Percentiles rank a stretch among this genome's conserved stretches.
These are phyloP conservation scores for Oscheius myriophilus DNA, from an alignment of 2,888 invertebrate species.

Conservation along the genomic window DNA sequence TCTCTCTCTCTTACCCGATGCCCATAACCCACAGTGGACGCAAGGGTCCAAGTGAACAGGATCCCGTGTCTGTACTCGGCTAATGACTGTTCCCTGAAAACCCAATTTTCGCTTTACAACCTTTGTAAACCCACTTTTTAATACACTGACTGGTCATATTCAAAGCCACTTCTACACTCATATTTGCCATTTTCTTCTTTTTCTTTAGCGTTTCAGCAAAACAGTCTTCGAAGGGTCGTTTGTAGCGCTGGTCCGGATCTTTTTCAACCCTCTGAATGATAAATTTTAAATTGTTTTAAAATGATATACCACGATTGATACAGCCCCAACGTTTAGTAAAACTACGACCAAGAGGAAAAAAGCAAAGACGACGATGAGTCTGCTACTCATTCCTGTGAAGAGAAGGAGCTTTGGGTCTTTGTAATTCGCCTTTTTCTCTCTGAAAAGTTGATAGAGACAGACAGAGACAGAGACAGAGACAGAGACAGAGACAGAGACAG, in stretches of 20 bases:
- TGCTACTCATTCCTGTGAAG: slow-evolving; percentile 3
- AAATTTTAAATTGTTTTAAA: background rate
- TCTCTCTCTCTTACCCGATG: background rate
- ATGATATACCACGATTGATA: background rate
- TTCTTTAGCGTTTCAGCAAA: background rate
- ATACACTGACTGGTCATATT: slow-evolving; percentile 1
- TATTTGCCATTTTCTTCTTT: background rate
- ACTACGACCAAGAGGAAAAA: background rate
- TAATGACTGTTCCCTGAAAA: slow-evolving; percentile 7
- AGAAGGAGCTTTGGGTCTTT: background rate
- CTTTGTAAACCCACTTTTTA: background rate
- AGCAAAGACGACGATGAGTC: slow-evolving; percentile 10
- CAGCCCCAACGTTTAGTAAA: background rate
- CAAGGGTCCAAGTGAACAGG: slow-evolving; percentile 20
- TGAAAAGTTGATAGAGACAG: no score
- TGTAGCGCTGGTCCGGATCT: background rate
- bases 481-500: no score
- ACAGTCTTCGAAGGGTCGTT: slow-evolving; percentile 4
- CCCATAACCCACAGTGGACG: slow-evolving; percentile 20
- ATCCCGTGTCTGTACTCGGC: background rate
- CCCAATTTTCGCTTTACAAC: background rate
- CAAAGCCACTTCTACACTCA: background rate
- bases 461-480: no score
- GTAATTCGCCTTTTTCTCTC: background rate
- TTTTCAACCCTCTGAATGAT: slow-evolving; percentile 1